Conservation (phyloP, 2,113 vertebrate genomes). For the Varanus salvator region DNA sequence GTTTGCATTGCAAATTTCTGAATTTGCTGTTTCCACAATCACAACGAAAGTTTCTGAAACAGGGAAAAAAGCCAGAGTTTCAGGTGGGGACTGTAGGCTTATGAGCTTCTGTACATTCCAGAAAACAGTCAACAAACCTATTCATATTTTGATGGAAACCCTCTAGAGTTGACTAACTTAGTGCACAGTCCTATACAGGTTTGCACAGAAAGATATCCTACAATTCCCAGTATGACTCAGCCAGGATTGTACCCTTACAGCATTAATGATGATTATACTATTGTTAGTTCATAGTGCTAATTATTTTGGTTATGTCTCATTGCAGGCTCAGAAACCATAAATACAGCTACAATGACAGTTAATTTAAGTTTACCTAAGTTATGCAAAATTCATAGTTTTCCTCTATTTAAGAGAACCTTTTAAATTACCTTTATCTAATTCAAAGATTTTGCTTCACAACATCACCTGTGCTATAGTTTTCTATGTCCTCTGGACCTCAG, state of each 20-base stretch:
- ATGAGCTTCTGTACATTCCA: accelerated
- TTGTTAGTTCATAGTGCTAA: neutral
- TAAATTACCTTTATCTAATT: neutral
- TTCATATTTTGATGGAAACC: neutral
- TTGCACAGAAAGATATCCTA: too few species aligned
- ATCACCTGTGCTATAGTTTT: neutral
- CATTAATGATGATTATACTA: neutral
- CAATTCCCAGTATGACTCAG: too few species aligned
- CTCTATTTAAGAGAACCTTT: neutral
- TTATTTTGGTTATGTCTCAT: neutral
- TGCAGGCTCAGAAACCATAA: neutral
- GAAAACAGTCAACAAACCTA: accelerated
- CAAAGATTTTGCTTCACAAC: neutral
- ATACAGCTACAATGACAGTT: neutral
- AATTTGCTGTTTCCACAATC: conserved; percentile 97
- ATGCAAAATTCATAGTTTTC: neutral
- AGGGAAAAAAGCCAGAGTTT: conserved; percentile 60
- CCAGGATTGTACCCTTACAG: neutral
- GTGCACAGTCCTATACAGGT: too few species aligned
- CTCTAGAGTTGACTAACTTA: neutral
- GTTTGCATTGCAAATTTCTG: conserved; percentile 88
- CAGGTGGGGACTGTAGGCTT: neutral
- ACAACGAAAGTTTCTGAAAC: conserved; percentile 91
- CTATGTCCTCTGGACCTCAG: neutral
- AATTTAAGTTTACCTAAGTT: accelerated